Evolutionary conservation across 2,113 vertebrate genomes (phyloP), one percentile per base, ranked within the genome.

Genomic region (Rhabdornis inornatus): DNA sequence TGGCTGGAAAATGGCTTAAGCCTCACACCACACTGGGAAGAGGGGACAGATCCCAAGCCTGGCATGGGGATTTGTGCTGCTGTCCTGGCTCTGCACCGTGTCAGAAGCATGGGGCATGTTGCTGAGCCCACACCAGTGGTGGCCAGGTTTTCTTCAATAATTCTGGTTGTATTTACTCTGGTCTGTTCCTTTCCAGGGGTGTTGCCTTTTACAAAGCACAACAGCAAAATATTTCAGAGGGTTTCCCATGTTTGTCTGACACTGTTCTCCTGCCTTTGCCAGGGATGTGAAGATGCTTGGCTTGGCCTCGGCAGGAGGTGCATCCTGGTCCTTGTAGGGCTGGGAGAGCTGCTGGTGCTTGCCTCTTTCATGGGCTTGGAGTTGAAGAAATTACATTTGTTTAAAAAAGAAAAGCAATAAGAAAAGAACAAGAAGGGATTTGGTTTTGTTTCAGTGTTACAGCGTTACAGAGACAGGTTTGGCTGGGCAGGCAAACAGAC

Each of bases 61-160:
- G 13, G 23, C 1, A 0, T n/a, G 30, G 16, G n/a, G 13, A 22
- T 69, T 75, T 20, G 9, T 72, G 66, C 53, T 93, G 70, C 70
- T 1, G 0, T 45, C 70, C 57, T 1, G 7, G 15, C 57, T 72
- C 33, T 17, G 40, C 31, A 22, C 24, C 0, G 0, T 5, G 2
- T 39, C 49, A 0, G 2, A 68, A 88, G 71, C 2, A 1, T 0
- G 1, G 22, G 22, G 4, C 2, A 1, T 37, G 65, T 78, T 78
- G 35, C 61, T 50, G 56, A 82, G 42, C 65, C 60, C 25, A 5
- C 21, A 3, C 9, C 0, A 8, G 33, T 10, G 42, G 4, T 57
- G 45, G 80, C 20, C 0, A 0, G 10, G 7, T 72, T 45, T 66
- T 81, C 47, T 53, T 49, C 23, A 39, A 5, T 76, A 56, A 23